Percentiles rank a stretch among this genome's conserved stretches.
Evolutionary conservation across 2,797 vertebrate genomes (phyloP).

Genomic region (Xenops minutus): DNA sequence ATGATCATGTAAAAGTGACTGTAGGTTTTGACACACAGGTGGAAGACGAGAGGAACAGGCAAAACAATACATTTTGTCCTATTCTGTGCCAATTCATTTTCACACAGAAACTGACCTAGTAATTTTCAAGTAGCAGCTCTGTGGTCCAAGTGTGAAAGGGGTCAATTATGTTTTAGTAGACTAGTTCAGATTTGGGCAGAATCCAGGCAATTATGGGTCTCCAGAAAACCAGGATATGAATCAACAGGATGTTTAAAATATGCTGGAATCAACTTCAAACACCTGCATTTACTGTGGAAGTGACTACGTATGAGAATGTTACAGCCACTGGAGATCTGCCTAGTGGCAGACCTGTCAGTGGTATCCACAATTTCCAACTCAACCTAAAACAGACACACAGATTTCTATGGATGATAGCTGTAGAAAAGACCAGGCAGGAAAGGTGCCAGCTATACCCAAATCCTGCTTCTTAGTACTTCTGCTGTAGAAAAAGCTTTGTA

Average conservation of each 20-base stretch:
- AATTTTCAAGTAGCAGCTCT: neutral
- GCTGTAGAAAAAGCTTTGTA: neutral
- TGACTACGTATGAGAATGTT: neutral
- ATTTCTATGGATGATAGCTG: neutral
- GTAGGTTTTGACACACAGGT: neutral
- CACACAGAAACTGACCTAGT: neutral
- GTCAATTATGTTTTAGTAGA: neutral
- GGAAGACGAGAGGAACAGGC: neutral
- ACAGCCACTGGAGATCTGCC: neutral
- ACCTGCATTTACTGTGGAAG: neutral
- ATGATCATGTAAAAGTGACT: neutral
- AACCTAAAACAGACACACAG: neutral
- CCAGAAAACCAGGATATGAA: neutral
- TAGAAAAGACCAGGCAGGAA: neutral
- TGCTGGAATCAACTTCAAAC: neutral
- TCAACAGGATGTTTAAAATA: slow-evolving; percentile 4
- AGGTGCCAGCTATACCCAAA: neutral
- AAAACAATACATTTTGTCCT: neutral
- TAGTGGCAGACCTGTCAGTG: neutral
- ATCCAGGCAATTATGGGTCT: neutral
- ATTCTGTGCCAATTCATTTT: neutral
- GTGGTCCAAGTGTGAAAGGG: neutral
- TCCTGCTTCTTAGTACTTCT: neutral
- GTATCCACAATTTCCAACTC: neutral
- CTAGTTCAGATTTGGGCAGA: neutral